Evolutionary conservation across 2,113 vertebrate genomes (phyloP), one percentile per base, ranked within the genome.

Genomic region (Stictonetta naevosa): DNA sequence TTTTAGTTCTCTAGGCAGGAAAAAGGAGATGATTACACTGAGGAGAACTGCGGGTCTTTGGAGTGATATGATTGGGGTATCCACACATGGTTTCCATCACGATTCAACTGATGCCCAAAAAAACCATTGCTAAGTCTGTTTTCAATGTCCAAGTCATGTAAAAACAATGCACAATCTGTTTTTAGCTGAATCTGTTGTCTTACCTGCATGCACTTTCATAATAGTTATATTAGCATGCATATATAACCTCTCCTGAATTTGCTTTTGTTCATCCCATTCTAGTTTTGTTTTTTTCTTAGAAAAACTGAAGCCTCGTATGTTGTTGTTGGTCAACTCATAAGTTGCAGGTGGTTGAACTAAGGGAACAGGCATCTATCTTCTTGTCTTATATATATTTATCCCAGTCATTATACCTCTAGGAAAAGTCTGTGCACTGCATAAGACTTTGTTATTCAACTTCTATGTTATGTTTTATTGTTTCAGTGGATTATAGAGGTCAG

Each of bases 281-380:
- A 60, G 21, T 52, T 55, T 23, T 52, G 50, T 52, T n/a, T 79
- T 26, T 86, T 58, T 34, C 19, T 64, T 21, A 76, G 16, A 50
- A 58, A 33, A 78, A 64, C 6, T 10, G 13, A 44, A 74, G 42
- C 28, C 40, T 55, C 10, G 36, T 83, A 29, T 9, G 2, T 28
- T 67, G 56, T 36, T 59, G 11, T n/a, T 78, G 33, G 25, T 38
- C 29, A 69, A 48, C 7, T 36, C 36, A 7, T 56, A 33, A n/a
- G 7, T 7, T 63, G 23, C 1, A 3, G 40, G 44, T 40, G 58
- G 33, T 72, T 56, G 11, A 62, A 53, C 46, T 73, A 31, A 25
- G 22, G 58, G 28, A 36, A 56, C 40, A 7, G 2, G 0, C 19
- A 14, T 48, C 23, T 50, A 0, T n/a, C 18, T 36, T 75, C 60